phyloP scores from a whole-genome alignment of 2,888 invertebrate species.

The Dascillus cervinus region DNA sequence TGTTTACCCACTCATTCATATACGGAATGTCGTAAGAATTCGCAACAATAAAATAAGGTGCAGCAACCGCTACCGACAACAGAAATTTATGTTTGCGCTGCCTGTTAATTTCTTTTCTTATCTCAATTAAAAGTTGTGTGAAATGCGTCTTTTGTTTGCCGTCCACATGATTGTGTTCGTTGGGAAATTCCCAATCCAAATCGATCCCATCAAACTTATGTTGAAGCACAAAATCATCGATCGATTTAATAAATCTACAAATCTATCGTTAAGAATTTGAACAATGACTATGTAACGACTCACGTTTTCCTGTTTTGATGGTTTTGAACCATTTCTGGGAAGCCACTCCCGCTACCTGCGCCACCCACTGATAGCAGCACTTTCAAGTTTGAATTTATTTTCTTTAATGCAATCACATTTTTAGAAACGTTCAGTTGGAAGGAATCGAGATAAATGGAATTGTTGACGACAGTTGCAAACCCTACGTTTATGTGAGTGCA shows the following conservation, averaged over 20 bases:
- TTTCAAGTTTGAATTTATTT: constrained; percentile 57
- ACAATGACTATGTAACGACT: constrained; percentile 5
- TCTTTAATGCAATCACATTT: constrained; percentile 45
- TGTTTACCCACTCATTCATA: constrained; percentile 62
- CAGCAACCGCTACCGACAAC: constrained; percentile 72
- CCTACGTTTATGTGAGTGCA: constrained; percentile 82
- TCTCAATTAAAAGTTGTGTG: constrained; percentile 64
- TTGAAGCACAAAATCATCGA: constrained; percentile 44
- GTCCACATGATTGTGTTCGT: constrained; percentile 40
- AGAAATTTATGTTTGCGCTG: constrained; percentile 52
- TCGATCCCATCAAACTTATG: constrained; percentile 63
- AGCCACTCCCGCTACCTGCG: constrained; percentile 50
- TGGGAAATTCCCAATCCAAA: constrained; percentile 85
- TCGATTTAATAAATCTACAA: constrained; percentile 48
- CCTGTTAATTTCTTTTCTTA: constrained; percentile 57
- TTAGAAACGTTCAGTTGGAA: constrained; percentile 26
- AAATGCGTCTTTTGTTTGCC: constrained; percentile 63
- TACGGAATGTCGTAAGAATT: constrained; percentile 70
- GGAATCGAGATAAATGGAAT: constrained; percentile 49
- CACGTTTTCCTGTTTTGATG: constrained; percentile 59
- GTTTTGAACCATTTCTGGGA: constrained; percentile 63
- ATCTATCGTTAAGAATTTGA: background rate
- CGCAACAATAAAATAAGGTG: constrained; percentile 66
- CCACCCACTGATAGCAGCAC: constrained; percentile 73
- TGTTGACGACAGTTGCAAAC: constrained; percentile 58